These are phyloP conservation scores for Coregonus suidteri DNA, from an alignment of 2,797 vertebrate species.

Conservation along the genomic window DNA sequence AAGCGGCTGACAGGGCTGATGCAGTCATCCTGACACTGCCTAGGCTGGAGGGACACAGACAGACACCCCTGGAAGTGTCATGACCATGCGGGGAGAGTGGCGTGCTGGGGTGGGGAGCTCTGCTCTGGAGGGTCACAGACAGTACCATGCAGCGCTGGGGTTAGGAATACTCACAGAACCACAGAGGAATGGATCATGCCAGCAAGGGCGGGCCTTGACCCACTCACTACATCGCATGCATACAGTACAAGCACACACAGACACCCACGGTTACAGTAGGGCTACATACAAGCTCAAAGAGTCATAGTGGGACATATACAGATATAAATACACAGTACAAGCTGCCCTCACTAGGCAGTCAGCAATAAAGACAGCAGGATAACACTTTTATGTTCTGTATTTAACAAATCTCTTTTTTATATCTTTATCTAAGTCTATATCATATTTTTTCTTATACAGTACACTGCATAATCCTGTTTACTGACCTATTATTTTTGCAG, in stretches of 20 bases:
- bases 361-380: slow-evolving; percentile 69
- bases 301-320: slow-evolving; percentile 25
- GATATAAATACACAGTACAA: slow-evolving; percentile 21
- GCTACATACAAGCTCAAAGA: slow-evolving; percentile 25
- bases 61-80: slow-evolving; percentile 39
- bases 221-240: too few species aligned
- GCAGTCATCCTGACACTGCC: slow-evolving; percentile 90
- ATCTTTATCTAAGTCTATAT: slow-evolving; percentile 9
- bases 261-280: slow-evolving; percentile 39
- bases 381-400: slow-evolving; percentile 38
- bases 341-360: slow-evolving; percentile 45
- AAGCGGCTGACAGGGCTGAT: slow-evolving; percentile 95
- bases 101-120: slow-evolving; percentile 33
- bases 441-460: slow-evolving; percentile 53
- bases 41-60: slow-evolving; percentile 47
- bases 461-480: slow-evolving; percentile 22
- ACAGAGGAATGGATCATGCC: slow-evolving; percentile 37
- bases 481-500: slow-evolving; percentile 26
- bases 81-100: slow-evolving; percentile 15
- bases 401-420: slow-evolving; percentile 54
- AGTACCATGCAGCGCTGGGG: slow-evolving; percentile 36
- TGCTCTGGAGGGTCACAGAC: slow-evolving; percentile 47
- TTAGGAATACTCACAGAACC: slow-evolving; percentile 8
- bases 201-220: slow-evolving; percentile 40
- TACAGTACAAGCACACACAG: too few species aligned